These are phyloP conservation scores for Parasteatoda lunata DNA, from an alignment of 2,888 invertebrate genomes.

Conservation along the genomic window DNA sequence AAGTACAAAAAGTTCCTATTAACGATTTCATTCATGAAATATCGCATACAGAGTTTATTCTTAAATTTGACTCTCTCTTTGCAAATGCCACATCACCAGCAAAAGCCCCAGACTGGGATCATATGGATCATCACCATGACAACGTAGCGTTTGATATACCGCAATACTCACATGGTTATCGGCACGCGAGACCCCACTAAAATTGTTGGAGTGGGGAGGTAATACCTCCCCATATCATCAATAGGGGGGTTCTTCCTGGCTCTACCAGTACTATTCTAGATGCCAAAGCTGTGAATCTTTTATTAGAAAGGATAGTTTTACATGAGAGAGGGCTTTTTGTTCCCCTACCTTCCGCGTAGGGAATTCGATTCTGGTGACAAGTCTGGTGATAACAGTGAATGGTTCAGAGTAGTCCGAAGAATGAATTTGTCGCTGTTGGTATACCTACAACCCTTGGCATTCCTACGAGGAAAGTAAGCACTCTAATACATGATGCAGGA, in stretches of 20 bases:
- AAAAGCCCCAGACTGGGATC: conserved; percentile 10
- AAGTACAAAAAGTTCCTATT: conserved; percentile 14
- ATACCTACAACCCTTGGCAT: not conserved
- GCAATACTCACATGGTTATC: conserved; percentile 53
- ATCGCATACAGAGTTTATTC: not conserved
- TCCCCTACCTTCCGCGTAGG: not conserved
- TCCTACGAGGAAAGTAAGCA: too few species aligned
- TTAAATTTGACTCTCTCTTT: not conserved
- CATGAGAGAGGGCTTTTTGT: conserved; percentile 45
- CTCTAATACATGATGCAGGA: too few species aligned
- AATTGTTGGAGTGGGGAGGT: not conserved
- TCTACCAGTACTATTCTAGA: conserved; percentile 7
- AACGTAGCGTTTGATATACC: conserved; percentile 65
- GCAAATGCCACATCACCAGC: conserved; percentile 47
- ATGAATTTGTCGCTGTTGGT: conserved; percentile 27
- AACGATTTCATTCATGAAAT: conserved; percentile 46
- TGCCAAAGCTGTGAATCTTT: conserved; percentile 54
- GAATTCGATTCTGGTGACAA: not conserved
- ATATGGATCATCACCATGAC: conserved; percentile 25
- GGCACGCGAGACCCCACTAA: conserved; percentile 16
- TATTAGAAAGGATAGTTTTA: conserved; percentile 52
- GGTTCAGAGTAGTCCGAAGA: conserved; percentile 4
- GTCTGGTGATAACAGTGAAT: conserved; percentile 2
- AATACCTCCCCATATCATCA: conserved; percentile 41
- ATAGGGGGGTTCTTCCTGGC: conserved; percentile 8